Evolutionary conservation across 2,888 invertebrate genomes (phyloP).

Genomic region (Lithophane semibrunnea): DNA sequence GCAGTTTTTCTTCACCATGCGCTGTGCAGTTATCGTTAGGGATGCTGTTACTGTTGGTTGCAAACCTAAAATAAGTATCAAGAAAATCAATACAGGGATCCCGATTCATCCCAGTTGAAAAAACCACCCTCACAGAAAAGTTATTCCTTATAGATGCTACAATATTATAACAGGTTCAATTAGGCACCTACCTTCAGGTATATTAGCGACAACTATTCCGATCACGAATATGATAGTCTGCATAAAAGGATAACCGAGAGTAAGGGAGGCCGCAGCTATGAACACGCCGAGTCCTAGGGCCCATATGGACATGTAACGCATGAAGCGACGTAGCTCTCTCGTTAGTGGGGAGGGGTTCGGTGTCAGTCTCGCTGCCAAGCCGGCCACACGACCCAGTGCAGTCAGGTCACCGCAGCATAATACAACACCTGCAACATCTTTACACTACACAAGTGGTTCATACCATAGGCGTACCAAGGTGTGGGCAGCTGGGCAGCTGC

Average conservation of each 20-base stretch:
- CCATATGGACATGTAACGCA: constrained; percentile 98
- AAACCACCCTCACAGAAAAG: background rate
- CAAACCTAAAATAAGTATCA: constrained; percentile 91
- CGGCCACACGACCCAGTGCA: constrained; percentile 97
- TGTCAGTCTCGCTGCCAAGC: constrained; percentile 96
- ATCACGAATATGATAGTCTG: constrained; percentile 99
- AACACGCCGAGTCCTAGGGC: constrained; percentile 97
- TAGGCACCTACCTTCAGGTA: constrained; percentile 94
- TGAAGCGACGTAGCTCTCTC: constrained; percentile 98
- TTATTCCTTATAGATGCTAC: background rate
- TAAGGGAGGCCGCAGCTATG: constrained; percentile 98
- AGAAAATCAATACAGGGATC: background rate
- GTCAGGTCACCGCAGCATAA: constrained; percentile 96
- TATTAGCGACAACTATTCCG: constrained; percentile 99
- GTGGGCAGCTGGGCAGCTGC: background rate
- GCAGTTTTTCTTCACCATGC: constrained; percentile 99
- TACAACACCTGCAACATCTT: constrained; percentile 91
- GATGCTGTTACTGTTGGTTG: constrained; percentile 99
- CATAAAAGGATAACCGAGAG: constrained; percentile 98
- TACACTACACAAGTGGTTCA: background rate
- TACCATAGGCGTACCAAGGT: background rate
- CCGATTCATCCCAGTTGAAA: background rate
- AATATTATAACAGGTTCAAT: background rate
- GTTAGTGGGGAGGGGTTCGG: constrained; percentile 99
- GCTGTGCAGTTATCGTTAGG: constrained; percentile 98